Percentiles rank a stretch among this genome's conserved stretches.
Evolutionary conservation across 1,140 invertebrate genomes (phyloP).

Genomic region (Pollicipes pollicipes): DNA sequence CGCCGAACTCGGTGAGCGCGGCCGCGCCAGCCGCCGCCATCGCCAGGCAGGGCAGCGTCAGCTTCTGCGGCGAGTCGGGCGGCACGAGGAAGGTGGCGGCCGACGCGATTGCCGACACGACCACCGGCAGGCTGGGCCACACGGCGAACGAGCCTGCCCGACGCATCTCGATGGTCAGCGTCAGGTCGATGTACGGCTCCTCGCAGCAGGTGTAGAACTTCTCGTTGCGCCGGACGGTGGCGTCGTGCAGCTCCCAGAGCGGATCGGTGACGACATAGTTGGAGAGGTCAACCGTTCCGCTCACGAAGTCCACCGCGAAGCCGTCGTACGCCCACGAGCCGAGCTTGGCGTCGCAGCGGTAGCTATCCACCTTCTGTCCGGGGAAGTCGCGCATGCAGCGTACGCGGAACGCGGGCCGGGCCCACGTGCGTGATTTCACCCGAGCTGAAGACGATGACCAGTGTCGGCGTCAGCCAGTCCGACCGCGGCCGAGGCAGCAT

Average conservation of each 20-base stretch:
- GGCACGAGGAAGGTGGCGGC: background rate
- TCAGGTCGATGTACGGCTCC: background rate
- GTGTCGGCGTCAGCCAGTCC: background rate
- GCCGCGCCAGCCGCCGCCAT: background rate
- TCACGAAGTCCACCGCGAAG: background rate
- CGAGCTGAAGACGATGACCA: background rate
- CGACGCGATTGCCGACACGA: background rate
- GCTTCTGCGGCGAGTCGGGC: background rate
- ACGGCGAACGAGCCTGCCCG: background rate
- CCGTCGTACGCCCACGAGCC: background rate
- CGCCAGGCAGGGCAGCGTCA: background rate
- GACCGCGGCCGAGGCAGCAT: conserved; percentile 24
- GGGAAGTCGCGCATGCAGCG: background rate
- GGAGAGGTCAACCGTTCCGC: background rate
- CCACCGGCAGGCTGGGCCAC: background rate
- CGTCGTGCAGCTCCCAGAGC: background rate
- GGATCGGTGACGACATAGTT: background rate
- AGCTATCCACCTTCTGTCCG: background rate
- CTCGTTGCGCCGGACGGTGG: background rate
- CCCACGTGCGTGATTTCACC: background rate
- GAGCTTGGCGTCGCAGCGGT: background rate
- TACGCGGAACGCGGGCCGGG: background rate
- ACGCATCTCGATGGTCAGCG: background rate
- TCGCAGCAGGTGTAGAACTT: background rate
- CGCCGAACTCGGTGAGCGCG: background rate